Evolutionary conservation across 2,797 vertebrate species (phyloP).

Genomic region (Thunnus albacares): DNA sequence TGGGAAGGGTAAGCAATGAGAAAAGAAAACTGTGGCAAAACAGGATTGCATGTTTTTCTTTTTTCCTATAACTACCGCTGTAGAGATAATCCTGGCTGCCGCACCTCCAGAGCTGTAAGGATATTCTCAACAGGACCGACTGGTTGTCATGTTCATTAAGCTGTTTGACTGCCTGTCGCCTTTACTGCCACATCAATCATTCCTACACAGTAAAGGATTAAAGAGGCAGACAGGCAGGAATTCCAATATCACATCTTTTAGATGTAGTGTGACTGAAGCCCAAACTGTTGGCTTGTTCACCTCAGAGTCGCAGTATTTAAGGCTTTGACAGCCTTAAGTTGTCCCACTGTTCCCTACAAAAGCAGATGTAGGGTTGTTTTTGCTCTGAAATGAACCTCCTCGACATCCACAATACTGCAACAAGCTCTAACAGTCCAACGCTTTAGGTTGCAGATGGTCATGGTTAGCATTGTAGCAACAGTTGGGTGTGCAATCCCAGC

Average conservation of each 20-base stretch:
- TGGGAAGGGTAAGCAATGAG: slow-evolving; percentile 48
- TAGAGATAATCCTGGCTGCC: slow-evolving; percentile 29
- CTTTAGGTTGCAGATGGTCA: neutral
- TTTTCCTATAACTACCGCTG: slow-evolving; percentile 11
- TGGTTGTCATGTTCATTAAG: slow-evolving; percentile 31
- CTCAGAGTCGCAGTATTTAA: slow-evolving; percentile 31
- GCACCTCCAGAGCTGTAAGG: slow-evolving; percentile 27
- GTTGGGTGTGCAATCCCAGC: neutral
- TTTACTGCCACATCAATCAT: slow-evolving; percentile 38
- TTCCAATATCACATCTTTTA: slow-evolving; percentile 5
- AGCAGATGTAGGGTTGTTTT: neutral
- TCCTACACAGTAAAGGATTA: neutral
- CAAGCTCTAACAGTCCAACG: neutral
- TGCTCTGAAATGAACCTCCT: neutral
- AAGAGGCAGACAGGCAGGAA: slow-evolving; percentile 7
- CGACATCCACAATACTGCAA: neutral
- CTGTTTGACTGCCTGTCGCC: slow-evolving; percentile 46
- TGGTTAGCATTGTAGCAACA: neutral
- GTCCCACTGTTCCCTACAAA: neutral
- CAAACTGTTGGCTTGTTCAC: slow-evolving; percentile 9
- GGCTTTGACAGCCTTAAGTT: neutral
- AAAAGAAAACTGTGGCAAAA: slow-evolving; percentile 38
- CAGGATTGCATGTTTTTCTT: slow-evolving; percentile 29
- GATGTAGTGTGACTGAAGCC: neutral
- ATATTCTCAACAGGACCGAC: slow-evolving; percentile 31